Conservation (phyloP, 2,113 vertebrate species). For the Alligator mississippiensis region DNA sequence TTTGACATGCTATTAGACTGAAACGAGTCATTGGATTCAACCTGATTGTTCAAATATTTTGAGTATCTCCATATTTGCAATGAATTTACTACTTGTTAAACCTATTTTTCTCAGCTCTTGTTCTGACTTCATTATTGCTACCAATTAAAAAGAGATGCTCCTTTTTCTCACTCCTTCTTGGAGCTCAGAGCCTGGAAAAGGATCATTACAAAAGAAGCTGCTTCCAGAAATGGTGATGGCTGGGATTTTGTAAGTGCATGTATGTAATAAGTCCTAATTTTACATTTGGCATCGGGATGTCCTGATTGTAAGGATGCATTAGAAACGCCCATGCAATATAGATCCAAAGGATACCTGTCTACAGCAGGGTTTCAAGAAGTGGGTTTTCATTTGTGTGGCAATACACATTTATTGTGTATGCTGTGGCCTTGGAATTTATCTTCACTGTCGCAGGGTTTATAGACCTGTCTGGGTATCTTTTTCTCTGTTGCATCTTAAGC, state of each 20-base stretch:
- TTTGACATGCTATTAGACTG: too few species aligned
- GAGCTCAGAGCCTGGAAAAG: background rate
- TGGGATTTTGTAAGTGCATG: background rate
- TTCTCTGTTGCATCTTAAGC: background rate
- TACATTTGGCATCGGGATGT: background rate
- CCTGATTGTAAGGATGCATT: background rate
- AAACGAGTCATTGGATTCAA: background rate
- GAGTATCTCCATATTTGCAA: background rate
- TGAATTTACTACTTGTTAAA: constrained; percentile 41
- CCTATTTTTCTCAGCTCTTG: constrained; percentile 8
- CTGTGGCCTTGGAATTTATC: background rate
- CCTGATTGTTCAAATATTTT: constrained; percentile 49
- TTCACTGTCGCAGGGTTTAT: background rate
- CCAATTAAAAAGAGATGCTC: background rate
- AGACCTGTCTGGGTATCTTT: background rate
- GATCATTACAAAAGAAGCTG: background rate
- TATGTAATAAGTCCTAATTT: background rate
- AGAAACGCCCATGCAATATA: background rate
- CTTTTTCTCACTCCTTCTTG: constrained; percentile 22
- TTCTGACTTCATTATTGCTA: constrained; percentile 16
- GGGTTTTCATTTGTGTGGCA: background rate
- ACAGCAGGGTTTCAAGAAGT: background rate
- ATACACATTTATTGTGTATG: fast-evolving
- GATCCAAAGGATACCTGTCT: fast-evolving
- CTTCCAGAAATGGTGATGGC: background rate